Base-by-base conservation (phyloP, 2,113 vertebrate genomes). In the Myrmecophaga tridactyla region DNA sequence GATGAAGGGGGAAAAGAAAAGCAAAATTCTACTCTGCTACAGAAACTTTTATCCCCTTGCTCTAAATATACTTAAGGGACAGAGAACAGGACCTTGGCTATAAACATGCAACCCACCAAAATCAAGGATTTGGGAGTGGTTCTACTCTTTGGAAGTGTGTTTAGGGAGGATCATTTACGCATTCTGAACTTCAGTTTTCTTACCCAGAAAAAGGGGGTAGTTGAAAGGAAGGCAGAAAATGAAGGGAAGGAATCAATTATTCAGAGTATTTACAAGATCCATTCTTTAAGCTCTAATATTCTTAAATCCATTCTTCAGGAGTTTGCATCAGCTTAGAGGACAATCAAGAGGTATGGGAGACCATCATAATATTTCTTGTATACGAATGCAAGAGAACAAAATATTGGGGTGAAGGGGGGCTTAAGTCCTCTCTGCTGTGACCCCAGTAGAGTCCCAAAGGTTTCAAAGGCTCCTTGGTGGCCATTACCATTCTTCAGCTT, bases 401-500 rank as follows among this genome's bases (percentile, higher is more conserved):
- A 63, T 65, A n/a, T 18, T 81, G 41, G 2, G 25, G 27, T 15
- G 12, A 15, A 41, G 25, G 27, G 25, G 15, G 41, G 8, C 60
- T 62, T 25, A 62, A 62, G 2, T 41, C 8, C 23, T 81, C 36
- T 25, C 29, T 65, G 39, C 43, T 31, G 4, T 46, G 20, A n/a
- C 41, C 18, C 11, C 29, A 65, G 2, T 8, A 25, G 29, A 65
- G 27, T 65, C 20, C 31, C 60, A 48, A 41, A 0, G 20, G 11
- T 7, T 56, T 12, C 8, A 0, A 9, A 2, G 7, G 21, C 27
- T 67, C 41, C 11, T 0, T 4, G 9, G 58, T 25, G 48, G 23
- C 48, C 29, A 4, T 53, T 31, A 51, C n/a, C 25, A 8, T 53
- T 43, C 41, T 48, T 75, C 43, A 60, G 86, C 21, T 25, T 43